phyloP scores from a whole-genome alignment of 2,797 vertebrate species.

The Diceros bicornis region DNA sequence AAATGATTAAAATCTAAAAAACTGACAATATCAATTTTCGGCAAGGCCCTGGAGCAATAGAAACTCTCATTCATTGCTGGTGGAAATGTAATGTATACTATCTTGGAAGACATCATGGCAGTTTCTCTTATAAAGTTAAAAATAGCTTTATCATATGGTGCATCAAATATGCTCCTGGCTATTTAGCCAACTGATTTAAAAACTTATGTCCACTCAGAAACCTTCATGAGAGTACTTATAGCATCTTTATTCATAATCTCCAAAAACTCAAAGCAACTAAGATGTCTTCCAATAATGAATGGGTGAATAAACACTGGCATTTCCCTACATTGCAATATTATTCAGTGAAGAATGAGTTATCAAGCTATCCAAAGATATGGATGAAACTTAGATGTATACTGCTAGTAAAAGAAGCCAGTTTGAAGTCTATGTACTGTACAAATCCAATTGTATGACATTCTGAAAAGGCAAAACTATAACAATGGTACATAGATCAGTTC shows the following conservation, averaged over 20 bases:
- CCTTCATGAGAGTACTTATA: too few species aligned
- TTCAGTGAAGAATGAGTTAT: background rate
- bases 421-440: background rate
- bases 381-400: background rate
- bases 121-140: background rate
- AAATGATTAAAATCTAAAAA: background rate
- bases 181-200: background rate
- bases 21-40: background rate
- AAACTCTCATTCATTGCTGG: background rate
- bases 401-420: background rate
- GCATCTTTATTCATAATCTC: too few species aligned
- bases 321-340: background rate
- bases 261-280: too few species aligned
- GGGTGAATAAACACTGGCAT: background rate
- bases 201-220: background rate
- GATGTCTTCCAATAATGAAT: too few species aligned
- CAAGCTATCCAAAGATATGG: background rate
- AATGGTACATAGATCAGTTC: background rate
- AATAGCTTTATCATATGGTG: background rate
- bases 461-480: background rate
- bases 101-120: background rate
- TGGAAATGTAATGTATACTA: background rate
- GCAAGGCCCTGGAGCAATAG: background rate
- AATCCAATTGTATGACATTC: background rate
- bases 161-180: background rate